phyloP scores from a whole-genome alignment of 2,113 vertebrate species.

The Prionailurus bengalensis region DNA sequence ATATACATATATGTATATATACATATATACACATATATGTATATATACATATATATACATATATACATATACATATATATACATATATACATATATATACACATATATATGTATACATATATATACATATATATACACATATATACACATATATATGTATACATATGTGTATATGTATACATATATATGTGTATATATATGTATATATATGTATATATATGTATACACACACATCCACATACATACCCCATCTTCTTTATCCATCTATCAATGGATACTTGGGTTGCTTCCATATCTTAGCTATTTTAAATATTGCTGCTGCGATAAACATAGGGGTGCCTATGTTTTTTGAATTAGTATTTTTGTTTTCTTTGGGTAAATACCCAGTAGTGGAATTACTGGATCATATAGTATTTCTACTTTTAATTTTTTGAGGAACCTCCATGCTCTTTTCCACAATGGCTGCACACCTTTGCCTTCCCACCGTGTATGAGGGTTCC shows the following conservation, averaged over 20 bases:
- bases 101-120: no score
- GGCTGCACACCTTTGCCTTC: neutral
- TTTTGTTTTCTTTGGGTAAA: neutral
- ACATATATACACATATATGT: fast-evolving
- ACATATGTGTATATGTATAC: no score
- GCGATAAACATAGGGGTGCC: neutral
- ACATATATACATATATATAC: no score
- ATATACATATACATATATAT: no score
- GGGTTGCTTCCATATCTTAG: neutral
- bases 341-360: neutral
- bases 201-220: no score
- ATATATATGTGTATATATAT: no score
- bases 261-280: neutral
- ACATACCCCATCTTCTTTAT: neutral
- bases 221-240: no score
- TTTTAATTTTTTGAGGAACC: neutral
- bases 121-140: no score
- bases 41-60: neutral
- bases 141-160: no score
- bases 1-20: no score
- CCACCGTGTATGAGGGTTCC: neutral
- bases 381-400: neutral
- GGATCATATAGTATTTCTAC: neutral
- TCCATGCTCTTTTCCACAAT: neutral
- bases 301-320: neutral